Conservation (phyloP, 2,797 vertebrate genomes). For the Sebastolobus altivelis region DNA sequence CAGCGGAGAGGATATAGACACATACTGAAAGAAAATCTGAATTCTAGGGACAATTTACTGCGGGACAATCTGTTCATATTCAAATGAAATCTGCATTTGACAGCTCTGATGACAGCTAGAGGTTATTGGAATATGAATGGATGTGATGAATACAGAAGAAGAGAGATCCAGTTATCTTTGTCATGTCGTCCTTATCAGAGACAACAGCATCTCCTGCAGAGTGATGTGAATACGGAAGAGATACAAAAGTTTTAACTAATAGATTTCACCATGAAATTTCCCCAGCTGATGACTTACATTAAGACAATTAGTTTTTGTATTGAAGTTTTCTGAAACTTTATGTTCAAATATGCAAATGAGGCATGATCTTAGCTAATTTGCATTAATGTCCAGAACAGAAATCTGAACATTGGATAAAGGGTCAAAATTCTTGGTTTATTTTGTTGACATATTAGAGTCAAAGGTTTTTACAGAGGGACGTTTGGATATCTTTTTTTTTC, state of each 20-base stretch:
- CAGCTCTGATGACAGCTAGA: neutral
- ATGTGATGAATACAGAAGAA: neutral
- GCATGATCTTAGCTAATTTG: no score
- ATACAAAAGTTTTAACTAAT: neutral
- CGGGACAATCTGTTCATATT: neutral
- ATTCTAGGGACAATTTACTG: no score
- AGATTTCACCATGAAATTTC: no score
- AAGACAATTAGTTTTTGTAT: no score
- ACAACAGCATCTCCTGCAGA: neutral
- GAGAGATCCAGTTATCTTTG: neutral
- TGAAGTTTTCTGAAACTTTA: no score
- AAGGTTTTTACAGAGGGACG: neutral
- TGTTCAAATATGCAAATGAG: neutral
- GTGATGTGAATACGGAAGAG: neutral
- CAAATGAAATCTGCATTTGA: neutral
- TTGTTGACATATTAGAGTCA: neutral
- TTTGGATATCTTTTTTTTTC: neutral
- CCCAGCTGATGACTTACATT: no score
- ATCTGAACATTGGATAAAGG: no score
- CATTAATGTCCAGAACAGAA: no score
- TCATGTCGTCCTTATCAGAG: neutral
- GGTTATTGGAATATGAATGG: neutral
- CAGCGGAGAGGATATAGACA: no score
- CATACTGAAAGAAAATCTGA: neutral
- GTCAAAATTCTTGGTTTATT: no score